These are phyloP conservation scores for Drosophila sp. DNA, from an alignment of 1,140 invertebrate species.

Conservation along the genomic window DNA sequence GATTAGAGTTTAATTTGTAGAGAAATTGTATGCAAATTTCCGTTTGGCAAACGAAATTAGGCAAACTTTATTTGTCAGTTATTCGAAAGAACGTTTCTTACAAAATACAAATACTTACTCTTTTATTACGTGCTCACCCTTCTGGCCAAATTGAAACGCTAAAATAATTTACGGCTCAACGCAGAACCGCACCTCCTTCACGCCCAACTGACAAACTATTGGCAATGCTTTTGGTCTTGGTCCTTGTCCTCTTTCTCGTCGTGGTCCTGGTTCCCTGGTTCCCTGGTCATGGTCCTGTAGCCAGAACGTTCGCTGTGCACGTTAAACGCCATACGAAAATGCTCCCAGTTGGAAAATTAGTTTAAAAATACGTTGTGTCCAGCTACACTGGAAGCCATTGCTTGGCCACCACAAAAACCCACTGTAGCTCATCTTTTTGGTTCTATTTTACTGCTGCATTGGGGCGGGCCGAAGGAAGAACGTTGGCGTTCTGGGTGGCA, in stretches of 20 bases:
- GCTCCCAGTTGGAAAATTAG: slow-evolving; percentile 80
- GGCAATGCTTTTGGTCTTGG: slow-evolving; percentile 11
- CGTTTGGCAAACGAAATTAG: slow-evolving; percentile 46
- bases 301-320: slow-evolving; percentile 38
- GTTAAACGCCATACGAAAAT: slow-evolving; percentile 64
- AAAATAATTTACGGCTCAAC: slow-evolving; percentile 77
- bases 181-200: slow-evolving; percentile 25
- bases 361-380: slow-evolving; percentile 69
- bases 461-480: neutral
- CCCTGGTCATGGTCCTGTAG: slow-evolving; percentile 22
- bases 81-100: slow-evolving; percentile 28
- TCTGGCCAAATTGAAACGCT: slow-evolving; percentile 70
- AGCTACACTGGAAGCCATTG: slow-evolving; percentile 14
- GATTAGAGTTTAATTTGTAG: neutral
- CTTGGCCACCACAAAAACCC: slow-evolving; percentile 1
- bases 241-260: neutral
- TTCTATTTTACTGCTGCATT: slow-evolving; percentile 41
- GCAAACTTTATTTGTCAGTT: slow-evolving; percentile 51
- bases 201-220: slow-evolving; percentile 22
- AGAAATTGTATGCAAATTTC: slow-evolving; percentile 44
- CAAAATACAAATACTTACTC: neutral
- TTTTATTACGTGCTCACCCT: slow-evolving; percentile 43
- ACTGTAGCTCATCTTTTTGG: slow-evolving; percentile 1
- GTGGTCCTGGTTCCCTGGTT: slow-evolving; percentile 11
- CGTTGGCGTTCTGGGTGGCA: slow-evolving; percentile 63